Conservation (phyloP, 2,113 vertebrate species). For the Columba janthina region DNA sequence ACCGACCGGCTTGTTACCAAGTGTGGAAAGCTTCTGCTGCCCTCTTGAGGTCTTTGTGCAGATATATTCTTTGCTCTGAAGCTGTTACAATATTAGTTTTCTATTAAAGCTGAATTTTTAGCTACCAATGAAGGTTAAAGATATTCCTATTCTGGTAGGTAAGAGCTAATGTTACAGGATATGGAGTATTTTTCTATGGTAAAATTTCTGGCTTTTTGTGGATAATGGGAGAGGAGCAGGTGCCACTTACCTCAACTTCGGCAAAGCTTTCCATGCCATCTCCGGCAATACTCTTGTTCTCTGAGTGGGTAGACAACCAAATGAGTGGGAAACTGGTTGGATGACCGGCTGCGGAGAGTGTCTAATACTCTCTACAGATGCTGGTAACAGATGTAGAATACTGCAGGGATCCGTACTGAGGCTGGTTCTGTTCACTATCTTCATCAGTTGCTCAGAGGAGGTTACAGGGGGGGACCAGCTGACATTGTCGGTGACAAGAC, state of each 20-base stretch:
- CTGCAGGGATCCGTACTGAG: not conserved
- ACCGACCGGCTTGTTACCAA: fast-evolving
- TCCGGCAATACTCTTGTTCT: not conserved
- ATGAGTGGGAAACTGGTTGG: not conserved
- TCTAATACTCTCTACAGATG: not conserved
- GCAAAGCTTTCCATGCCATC: not conserved
- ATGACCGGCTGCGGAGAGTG: fast-evolving
- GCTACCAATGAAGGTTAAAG: not conserved
- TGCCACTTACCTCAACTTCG: not conserved
- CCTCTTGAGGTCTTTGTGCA: not conserved
- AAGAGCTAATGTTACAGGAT: not conserved
- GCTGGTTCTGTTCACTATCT: not conserved
- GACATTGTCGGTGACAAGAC: not conserved
- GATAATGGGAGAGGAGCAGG: not conserved
- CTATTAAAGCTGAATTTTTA: not conserved
- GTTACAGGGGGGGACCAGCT: not conserved
- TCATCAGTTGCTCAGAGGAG: not conserved
- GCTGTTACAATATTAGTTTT: not conserved
- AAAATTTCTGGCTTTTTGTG: not conserved
- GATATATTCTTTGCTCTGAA: not conserved
- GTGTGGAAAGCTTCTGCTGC: constrained; percentile 15
- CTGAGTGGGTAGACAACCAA: not conserved
- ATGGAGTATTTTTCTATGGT: not conserved
- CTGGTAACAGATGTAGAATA: not conserved
- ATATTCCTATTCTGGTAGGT: not conserved